These are phyloP conservation scores for Ochlodes sylvanus DNA, from an alignment of 2,888 invertebrate genomes.

Conservation along the genomic window DNA sequence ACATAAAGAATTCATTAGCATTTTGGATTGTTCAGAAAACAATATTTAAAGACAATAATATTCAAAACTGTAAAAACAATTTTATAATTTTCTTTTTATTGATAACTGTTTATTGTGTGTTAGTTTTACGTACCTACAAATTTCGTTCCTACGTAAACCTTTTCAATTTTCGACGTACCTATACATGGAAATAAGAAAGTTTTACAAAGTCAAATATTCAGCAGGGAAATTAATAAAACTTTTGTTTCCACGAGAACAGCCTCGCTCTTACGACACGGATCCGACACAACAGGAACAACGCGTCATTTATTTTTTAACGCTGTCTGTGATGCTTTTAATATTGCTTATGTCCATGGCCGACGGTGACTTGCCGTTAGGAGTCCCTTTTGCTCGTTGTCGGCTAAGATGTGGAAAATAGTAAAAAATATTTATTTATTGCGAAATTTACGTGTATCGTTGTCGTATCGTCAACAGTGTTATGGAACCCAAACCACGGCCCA, in stretches of 20 bases:
- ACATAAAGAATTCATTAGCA: too few relatives aligned
- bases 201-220: slow-evolving; percentile 25
- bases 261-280: neutral
- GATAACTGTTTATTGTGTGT: neutral
- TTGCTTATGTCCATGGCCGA: too few relatives aligned
- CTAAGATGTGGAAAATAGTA: too few relatives aligned
- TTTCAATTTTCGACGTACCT: slow-evolving; percentile 6
- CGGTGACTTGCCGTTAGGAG: too few relatives aligned
- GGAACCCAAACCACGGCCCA: neutral
- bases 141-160: neutral
- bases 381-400: too few relatives aligned
- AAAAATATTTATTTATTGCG: too few relatives aligned
- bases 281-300: slow-evolving; percentile 3
- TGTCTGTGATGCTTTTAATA: too few relatives aligned
- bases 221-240: slow-evolving; percentile 36
- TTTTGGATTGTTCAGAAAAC: too few relatives aligned
- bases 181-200: slow-evolving; percentile 11
- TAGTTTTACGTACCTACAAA: neutral
- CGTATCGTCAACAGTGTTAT: slow-evolving; percentile 17
- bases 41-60: too few relatives aligned
- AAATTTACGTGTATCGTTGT: neutral
- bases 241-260: slow-evolving; percentile 19
- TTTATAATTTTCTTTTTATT: neutral
- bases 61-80: too few relatives aligned
- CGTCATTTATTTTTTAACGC: too few relatives aligned